These are phyloP conservation scores for Osmoderma eremita DNA, from an alignment of 2,888 invertebrate genomes.

Conservation along the genomic window DNA sequence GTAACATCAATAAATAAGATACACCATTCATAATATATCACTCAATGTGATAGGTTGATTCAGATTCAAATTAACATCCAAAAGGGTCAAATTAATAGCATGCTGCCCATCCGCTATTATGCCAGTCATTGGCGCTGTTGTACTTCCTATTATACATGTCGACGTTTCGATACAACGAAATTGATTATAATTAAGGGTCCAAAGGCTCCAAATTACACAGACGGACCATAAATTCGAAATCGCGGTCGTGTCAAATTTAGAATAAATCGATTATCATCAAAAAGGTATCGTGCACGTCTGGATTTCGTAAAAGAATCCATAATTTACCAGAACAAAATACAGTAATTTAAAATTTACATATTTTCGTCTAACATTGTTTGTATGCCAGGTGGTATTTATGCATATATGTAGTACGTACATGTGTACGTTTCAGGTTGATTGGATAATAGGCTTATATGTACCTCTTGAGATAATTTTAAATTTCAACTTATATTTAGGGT, in stretches of 20 bases:
- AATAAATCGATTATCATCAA: conserved; percentile 47
- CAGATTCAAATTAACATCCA: conserved; percentile 31
- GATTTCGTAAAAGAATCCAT: neutral
- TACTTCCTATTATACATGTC: conserved; percentile 14
- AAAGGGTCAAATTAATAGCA: conserved; percentile 35
- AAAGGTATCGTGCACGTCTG: conserved; percentile 5
- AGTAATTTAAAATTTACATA: conserved; percentile 24
- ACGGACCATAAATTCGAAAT: conserved; percentile 47
- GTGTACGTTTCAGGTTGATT: too few relatives aligned
- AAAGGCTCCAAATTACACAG: conserved; percentile 46
- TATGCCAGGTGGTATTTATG: too few relatives aligned
- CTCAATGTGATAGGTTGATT: conserved; percentile 34
- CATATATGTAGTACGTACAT: too few relatives aligned
- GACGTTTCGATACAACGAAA: conserved; percentile 25
- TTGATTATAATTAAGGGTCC: conserved; percentile 46
- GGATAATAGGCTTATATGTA: too few relatives aligned
- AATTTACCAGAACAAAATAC: conserved; percentile 11
- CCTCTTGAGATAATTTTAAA: too few relatives aligned
- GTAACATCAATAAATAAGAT: conserved; percentile 21
- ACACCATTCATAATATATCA: conserved; percentile 33
- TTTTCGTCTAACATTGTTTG: neutral
- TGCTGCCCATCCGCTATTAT: conserved; percentile 18
- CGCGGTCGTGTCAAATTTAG: conserved; percentile 49
- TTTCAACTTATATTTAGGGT: too few relatives aligned
- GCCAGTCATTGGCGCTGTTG: conserved; percentile 10